phyloP scores from a whole-genome alignment of 2,888 invertebrate genomes.

The Phrixothrix hirtus region DNA sequence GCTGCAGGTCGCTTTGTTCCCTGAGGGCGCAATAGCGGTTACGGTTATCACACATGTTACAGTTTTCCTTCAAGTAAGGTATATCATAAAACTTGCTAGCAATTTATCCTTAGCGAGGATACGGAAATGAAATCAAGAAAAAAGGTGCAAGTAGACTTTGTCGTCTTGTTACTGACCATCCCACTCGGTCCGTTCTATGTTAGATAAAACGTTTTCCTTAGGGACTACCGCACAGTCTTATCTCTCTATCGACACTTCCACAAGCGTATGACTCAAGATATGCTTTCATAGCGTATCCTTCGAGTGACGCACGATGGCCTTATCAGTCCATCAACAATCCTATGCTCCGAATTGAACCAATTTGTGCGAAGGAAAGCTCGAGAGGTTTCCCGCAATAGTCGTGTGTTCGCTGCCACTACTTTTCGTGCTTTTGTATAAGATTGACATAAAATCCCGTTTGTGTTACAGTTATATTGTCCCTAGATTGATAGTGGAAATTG shows the following conservation, averaged over 20 bases:
- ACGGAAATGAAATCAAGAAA: constrained; percentile 32
- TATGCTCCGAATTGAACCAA: constrained; percentile 29
- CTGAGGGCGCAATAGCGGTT: constrained; percentile 52
- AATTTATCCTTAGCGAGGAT: constrained; percentile 46
- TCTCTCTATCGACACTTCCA: constrained; percentile 42
- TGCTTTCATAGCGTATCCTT: constrained; percentile 32
- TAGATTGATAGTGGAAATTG: constrained; percentile 33
- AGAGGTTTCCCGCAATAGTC: constrained; percentile 25
- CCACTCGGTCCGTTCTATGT: constrained; percentile 7
- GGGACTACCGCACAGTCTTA: constrained; percentile 39
- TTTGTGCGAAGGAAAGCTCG: constrained; percentile 30
- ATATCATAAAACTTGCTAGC: constrained; percentile 53
- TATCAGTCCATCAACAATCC: constrained; percentile 33
- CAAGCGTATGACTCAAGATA: constrained; percentile 41
- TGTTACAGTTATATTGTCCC: constrained; percentile 26
- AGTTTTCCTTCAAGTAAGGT: constrained; percentile 52
- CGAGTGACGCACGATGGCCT: constrained; percentile 23
- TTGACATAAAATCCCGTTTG: constrained; percentile 28
- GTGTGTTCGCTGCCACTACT: constrained; percentile 19
- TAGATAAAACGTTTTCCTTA: constrained; percentile 37
- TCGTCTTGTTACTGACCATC: constrained; percentile 13
- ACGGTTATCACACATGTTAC: constrained; percentile 56
- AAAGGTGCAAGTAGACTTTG: constrained; percentile 32
- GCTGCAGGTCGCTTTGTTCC: constrained; percentile 50
- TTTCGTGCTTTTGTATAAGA: constrained; percentile 27